Percentiles rank a stretch among this genome's conserved stretches.
These are phyloP conservation scores for Aphrophora alni DNA, from an alignment of 2,888 invertebrate species.

Conservation along the genomic window DNA sequence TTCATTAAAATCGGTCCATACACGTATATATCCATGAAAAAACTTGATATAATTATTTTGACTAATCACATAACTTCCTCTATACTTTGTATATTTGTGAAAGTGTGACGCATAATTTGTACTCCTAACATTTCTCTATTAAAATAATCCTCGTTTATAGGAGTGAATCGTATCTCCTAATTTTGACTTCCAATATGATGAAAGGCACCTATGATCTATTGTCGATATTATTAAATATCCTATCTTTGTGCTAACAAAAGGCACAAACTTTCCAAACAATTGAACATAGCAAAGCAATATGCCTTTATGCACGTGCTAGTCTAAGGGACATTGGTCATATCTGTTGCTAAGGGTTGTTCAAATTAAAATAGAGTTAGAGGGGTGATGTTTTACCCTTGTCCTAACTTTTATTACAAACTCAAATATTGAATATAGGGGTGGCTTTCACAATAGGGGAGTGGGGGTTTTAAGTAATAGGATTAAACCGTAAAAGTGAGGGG, in stretches of 20 bases:
- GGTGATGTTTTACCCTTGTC: neutral
- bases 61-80: too few species aligned
- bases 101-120: too few species aligned
- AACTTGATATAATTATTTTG: too few species aligned
- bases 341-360: neutral
- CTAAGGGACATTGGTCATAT: neutral
- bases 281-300: neutral
- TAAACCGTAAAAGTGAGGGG: neutral
- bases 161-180: too few species aligned
- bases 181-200: too few species aligned
- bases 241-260: neutral
- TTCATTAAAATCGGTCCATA: too few species aligned
- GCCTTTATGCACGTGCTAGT: neutral
- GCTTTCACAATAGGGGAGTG: neutral
- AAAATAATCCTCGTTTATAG: too few species aligned
- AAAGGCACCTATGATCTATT: neutral
- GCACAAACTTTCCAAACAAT: neutral
- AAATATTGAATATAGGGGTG: neutral
- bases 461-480: neutral
- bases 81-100: too few species aligned
- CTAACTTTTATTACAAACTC: neutral
- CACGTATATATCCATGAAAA: too few species aligned
- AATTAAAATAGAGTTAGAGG: constrained; percentile 1
- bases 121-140: too few species aligned
- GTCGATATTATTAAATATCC: neutral